These are phyloP conservation scores for Herpailurus yagouaroundi DNA, from an alignment of 2,113 vertebrate genomes.

Conservation along the genomic window DNA sequence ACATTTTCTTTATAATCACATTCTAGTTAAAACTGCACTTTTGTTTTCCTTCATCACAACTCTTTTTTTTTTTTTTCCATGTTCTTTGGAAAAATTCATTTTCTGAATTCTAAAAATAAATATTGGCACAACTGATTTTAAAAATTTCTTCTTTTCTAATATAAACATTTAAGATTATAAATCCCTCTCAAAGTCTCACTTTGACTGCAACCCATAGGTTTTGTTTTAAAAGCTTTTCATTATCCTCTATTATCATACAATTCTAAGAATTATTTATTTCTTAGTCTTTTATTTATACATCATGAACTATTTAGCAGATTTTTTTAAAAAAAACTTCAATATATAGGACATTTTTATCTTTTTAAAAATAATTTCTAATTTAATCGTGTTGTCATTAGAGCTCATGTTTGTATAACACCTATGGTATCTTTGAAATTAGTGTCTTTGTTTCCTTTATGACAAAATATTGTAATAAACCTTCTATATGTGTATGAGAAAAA, in stretches of 20 bases:
- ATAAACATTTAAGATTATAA: neutral
- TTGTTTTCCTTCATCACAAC: conserved; percentile 7
- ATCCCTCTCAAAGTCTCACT: neutral
- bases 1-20: neutral
- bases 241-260: neutral
- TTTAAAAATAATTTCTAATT: neutral
- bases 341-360: neutral
- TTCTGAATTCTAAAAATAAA: neutral
- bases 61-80: neutral
- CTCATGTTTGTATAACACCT: neutral
- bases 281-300: neutral
- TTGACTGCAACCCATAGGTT: neutral
- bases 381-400: neutral
- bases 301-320: neutral
- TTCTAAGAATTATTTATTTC: neutral
- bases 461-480: neutral
- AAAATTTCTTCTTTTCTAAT: neutral
- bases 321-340: neutral
- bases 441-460: neutral
- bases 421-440: neutral
- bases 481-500: neutral
- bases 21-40: conserved; percentile 55
- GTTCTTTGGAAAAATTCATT: neutral
- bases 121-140: neutral
- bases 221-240: neutral